phyloP scores from a whole-genome alignment of 2,888 invertebrate species.

The Ennomos erosarius region DNA sequence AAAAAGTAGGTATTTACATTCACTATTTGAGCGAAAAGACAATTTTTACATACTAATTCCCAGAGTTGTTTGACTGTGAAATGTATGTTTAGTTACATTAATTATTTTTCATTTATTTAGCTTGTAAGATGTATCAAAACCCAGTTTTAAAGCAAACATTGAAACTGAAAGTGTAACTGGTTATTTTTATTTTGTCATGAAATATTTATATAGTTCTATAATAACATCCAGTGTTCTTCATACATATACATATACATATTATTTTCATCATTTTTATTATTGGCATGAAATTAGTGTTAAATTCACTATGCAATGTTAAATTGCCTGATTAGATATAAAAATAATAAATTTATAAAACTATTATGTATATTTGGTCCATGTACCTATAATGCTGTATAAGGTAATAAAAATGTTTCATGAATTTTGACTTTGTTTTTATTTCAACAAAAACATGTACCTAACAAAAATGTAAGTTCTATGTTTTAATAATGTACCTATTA shows the following conservation, averaged over 20 bases:
- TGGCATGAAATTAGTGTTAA: conserved; percentile 36
- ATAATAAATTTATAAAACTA: conserved; percentile 55
- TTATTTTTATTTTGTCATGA: conserved; percentile 11
- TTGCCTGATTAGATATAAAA: conserved; percentile 37
- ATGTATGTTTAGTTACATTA: conserved; percentile 17
- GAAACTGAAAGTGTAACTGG: neutral
- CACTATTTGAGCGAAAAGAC: conserved; percentile 23
- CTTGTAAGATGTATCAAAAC: conserved; percentile 11
- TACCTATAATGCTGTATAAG: conserved; percentile 49
- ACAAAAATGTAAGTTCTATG: too few relatives aligned
- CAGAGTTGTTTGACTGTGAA: conserved; percentile 10
- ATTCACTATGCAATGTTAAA: conserved; percentile 39
- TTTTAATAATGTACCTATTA: too few relatives aligned
- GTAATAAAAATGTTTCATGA: conserved; percentile 48
- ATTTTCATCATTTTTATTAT: conserved; percentile 32
- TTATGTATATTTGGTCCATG: conserved; percentile 64
- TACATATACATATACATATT: conserved; percentile 19
- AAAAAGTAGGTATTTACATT: neutral
- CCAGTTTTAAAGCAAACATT: conserved; percentile 11
- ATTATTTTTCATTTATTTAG: conserved; percentile 10
- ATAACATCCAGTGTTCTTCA: conserved; percentile 12
- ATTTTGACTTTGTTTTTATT: conserved; percentile 6
- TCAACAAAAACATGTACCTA: neutral
- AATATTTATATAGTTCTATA: conserved; percentile 11
- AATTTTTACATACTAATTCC: conserved; percentile 14